A percentile compares a stretch with the other conserved stretches of the same genome.
Evolutionary conservation across 1,140 invertebrate genomes (phyloP).

Genomic region (Paraescarpia echinospica): DNA sequence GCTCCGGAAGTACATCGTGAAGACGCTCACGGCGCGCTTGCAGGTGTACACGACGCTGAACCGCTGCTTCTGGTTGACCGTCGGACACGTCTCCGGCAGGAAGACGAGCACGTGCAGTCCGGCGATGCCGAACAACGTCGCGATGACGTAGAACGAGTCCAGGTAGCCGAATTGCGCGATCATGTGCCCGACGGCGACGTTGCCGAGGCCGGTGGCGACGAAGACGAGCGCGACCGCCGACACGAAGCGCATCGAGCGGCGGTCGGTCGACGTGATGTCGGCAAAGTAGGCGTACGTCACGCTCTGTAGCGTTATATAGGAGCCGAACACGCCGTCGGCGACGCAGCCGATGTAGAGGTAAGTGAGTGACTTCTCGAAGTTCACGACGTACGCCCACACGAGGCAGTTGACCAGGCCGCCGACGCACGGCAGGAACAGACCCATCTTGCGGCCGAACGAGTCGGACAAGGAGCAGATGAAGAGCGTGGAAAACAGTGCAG

Average conservation of each 20-base stretch:
- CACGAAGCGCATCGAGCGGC: neutral
- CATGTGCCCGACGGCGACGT: neutral
- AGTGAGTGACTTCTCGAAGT: neutral
- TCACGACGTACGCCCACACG: neutral
- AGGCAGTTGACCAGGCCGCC: neutral
- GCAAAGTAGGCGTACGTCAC: neutral
- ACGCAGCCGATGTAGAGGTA: neutral
- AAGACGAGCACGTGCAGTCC: neutral
- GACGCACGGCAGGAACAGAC: conserved; percentile 3
- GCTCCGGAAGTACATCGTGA: neutral
- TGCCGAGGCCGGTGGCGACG: neutral
- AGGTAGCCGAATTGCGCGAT: neutral
- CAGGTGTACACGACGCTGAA: neutral
- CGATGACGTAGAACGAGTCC: neutral
- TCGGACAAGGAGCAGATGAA: conserved; percentile 6
- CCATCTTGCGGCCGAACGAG: neutral
- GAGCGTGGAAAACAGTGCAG: neutral
- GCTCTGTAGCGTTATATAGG: neutral
- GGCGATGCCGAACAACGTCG: neutral
- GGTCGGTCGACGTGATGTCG: neutral
- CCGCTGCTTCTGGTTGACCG: neutral
- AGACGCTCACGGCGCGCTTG: conserved; percentile 3
- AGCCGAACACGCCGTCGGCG: neutral
- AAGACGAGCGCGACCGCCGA: neutral
- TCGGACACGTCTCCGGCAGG: neutral